Evolutionary conservation across 2,113 vertebrate species (phyloP).

Genomic region (Meleagris gallopavo): DNA sequence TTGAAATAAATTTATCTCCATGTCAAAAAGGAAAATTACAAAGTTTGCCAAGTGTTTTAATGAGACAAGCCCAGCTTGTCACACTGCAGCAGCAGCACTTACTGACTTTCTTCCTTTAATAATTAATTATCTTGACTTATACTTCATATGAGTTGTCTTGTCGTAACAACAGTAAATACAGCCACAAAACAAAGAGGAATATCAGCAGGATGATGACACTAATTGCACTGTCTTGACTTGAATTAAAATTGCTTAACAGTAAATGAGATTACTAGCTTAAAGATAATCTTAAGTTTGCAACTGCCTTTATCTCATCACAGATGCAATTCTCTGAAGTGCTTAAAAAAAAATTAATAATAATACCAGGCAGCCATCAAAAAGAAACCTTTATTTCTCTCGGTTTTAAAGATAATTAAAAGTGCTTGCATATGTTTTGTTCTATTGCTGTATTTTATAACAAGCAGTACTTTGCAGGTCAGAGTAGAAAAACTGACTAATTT

Average conservation of each 20-base stretch:
- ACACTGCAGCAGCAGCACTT: constrained; percentile 60
- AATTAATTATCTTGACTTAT: constrained; percentile 83
- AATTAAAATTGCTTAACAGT: constrained; percentile 81
- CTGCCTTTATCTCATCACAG: constrained; percentile 74
- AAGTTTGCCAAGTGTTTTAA: not conserved
- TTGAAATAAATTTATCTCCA: constrained; percentile 9
- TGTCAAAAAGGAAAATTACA: constrained; percentile 13
- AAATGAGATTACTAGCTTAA: constrained; percentile 77
- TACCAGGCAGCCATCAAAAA: constrained; percentile 4
- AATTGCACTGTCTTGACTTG: constrained; percentile 78
- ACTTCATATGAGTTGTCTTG: constrained; percentile 76
- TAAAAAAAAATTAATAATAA: constrained; percentile 40
- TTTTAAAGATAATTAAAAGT: constrained; percentile 67
- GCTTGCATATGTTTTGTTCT: constrained; percentile 18
- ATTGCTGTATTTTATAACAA: constrained; percentile 7
- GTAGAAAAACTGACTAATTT: constrained; percentile 10
- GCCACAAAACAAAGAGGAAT: constrained; percentile 77
- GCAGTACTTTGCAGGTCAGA: constrained; percentile 39
- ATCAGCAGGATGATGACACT: constrained; percentile 78
- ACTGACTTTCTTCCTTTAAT: constrained; percentile 74
- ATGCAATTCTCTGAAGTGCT: constrained; percentile 71
- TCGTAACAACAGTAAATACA: constrained; percentile 86
- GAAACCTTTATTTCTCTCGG: constrained; percentile 47
- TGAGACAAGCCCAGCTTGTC: constrained; percentile 63
- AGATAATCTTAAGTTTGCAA: constrained; percentile 75